Base-by-base conservation (phyloP, 2,888 invertebrate genomes). In the Drosophila mercatorum region DNA sequence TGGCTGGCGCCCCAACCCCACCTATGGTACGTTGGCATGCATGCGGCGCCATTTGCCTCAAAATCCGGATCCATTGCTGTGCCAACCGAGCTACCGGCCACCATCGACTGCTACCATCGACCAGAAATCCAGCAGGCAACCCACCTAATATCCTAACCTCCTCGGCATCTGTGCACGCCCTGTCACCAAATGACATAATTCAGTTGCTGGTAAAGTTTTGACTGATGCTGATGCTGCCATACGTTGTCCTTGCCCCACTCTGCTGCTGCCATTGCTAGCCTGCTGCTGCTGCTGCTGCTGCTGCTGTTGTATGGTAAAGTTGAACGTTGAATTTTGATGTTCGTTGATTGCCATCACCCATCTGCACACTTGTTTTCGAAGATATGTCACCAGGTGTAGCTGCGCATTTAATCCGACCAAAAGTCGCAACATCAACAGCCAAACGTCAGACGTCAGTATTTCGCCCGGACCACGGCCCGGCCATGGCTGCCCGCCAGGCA, bases 351-450 rank as follows among this genome's bases (percentile, higher is more conserved):
- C 88, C 80, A 88, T 75, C 83, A 76, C 85, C 88, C 78, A 81
- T 78, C 72, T 69, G 70, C 78, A 76, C 73, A 72, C 70, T 73
- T 77, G 69, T 77, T 68, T 67, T 79, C 72, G 61, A 80, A 80
- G 90, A 88, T 85, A 81, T 87, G 87, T 90, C 90, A 90, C 78
- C 89, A 90, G 87, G 90, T 87, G 87, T 81, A 80, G 72, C 81
- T 83, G 80, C 78, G 78, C 80, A 90, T 88, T 90, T 90, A 90
- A 90, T 90, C 86, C 86, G 81, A 86, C 86, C 86, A 72, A 87
- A 87, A 87, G 88, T 90, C 89, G 80, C 64, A 90, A 84, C 82
- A 87, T 84, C 89, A 90, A 68, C 70, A 89, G 75, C 68, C 81
- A 75, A 79, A 84, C 76, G 75, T 82, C 72, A 75, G 65, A 78